These are phyloP conservation scores for Pterocles burchelli DNA, from an alignment of 2,113 vertebrate species.

Conservation along the genomic window DNA sequence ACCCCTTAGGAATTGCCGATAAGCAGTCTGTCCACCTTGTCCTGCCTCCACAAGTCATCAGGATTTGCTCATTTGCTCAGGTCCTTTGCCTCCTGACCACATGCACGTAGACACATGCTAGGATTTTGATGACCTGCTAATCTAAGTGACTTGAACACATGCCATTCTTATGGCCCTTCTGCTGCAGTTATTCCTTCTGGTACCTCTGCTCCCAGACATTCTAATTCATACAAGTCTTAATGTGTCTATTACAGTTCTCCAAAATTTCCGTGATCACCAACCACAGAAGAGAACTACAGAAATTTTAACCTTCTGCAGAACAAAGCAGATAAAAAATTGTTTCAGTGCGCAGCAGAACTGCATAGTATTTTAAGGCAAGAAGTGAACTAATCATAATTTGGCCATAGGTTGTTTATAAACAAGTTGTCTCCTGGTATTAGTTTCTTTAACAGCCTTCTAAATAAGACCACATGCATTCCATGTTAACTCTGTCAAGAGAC, in stretches of 20 bases:
- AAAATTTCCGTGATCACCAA: neutral
- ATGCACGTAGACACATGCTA: neutral
- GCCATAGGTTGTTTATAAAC: neutral
- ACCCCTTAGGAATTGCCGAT: neutral
- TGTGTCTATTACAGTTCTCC: neutral
- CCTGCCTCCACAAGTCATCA: neutral
- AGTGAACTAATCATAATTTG: neutral
- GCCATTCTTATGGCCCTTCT: neutral
- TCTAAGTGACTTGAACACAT: neutral
- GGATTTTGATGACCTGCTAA: neutral
- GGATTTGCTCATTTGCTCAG: neutral
- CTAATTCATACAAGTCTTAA: neutral
- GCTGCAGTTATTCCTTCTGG: neutral
- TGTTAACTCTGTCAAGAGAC: neutral
- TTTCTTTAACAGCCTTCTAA: neutral
- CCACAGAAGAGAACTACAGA: neutral
- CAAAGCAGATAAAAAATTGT: neutral
- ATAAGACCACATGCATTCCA: neutral
- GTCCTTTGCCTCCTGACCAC: neutral
- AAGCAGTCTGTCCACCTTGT: neutral
- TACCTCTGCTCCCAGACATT: neutral
- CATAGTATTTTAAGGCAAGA: neutral
- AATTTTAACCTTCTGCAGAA: neutral
- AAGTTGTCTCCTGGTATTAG: neutral
- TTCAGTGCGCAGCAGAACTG: neutral